Evolutionary conservation across 2,888 invertebrate species (phyloP).

Genomic region (Dryobotodes eremita): DNA sequence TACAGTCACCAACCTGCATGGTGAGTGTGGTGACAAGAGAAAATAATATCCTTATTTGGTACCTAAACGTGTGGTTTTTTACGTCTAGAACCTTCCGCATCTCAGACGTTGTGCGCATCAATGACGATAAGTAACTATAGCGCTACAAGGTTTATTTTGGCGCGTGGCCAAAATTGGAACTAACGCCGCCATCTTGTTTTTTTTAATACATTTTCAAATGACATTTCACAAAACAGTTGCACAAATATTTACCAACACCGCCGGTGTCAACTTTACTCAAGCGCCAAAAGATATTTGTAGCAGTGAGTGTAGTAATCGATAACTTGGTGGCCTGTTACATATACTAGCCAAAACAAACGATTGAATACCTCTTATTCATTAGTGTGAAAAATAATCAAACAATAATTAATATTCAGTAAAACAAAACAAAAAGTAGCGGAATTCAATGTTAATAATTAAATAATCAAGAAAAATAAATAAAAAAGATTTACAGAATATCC

Average conservation of each 20-base stretch:
- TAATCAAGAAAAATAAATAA: constrained; percentile 3
- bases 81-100: neutral
- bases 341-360: neutral
- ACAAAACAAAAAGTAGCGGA: neutral
- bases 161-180: neutral
- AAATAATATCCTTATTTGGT: constrained; percentile 45
- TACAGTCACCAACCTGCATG: constrained; percentile 9
- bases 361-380: neutral
- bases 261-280: too few relatives aligned
- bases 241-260: too few relatives aligned
- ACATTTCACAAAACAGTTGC: too few relatives aligned
- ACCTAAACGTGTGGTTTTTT: constrained; percentile 11
- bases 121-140: neutral
- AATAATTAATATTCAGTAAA: neutral
- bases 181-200: too few relatives aligned
- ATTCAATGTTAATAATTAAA: neutral
- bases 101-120: neutral
- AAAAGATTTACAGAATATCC: neutral
- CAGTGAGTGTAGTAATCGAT: too few relatives aligned
- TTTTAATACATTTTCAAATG: too few relatives aligned
- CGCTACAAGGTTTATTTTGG: neutral
- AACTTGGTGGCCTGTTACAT: too few relatives aligned
- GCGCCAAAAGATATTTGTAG: too few relatives aligned
- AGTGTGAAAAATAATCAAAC: neutral
- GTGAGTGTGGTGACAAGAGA: constrained; percentile 29